Percentiles rank a stretch among this genome's conserved stretches.
Evolutionary conservation across 2,113 vertebrate genomes (phyloP).

Genomic region (Stigmatopora nigra): DNA sequence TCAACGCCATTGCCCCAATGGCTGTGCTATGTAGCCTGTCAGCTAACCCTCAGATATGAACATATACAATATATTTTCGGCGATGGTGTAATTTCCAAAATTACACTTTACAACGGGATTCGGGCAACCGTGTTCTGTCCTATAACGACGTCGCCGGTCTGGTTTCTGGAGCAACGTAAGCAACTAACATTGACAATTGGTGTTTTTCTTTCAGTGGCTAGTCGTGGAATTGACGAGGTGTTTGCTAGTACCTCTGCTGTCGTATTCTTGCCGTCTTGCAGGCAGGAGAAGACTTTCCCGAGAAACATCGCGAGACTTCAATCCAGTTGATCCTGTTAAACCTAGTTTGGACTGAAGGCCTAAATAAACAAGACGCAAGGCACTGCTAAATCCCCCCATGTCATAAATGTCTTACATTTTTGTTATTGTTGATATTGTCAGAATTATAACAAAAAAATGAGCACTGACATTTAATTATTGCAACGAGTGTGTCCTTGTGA

Average conservation of each 20-base stretch:
- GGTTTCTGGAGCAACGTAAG: conserved; percentile 8
- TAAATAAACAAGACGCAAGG: background rate
- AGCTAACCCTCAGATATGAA: conserved; percentile 59
- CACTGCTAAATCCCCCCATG: background rate
- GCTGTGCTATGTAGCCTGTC: conserved; percentile 62
- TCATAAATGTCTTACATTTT: background rate
- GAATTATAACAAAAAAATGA: background rate
- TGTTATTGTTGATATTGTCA: background rate
- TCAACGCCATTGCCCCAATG: conserved; percentile 75
- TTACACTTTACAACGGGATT: conserved; percentile 18
- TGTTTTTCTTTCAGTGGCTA: conserved; percentile 15
- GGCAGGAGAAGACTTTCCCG: conserved; percentile 8
- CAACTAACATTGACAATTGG: conserved; percentile 8
- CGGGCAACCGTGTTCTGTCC: conserved; percentile 11
- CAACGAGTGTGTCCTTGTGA: conserved; percentile 20
- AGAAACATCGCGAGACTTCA: conserved; percentile 60
- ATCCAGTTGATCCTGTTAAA: background rate
- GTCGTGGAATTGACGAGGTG: conserved; percentile 21
- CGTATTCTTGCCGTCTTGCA: conserved; percentile 39
- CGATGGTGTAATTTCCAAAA: conserved; percentile 35
- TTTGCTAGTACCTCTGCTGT: conserved; percentile 42
- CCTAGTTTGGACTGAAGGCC: too few relatives aligned
- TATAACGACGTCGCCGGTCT: conserved; percentile 3
- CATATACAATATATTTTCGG: conserved; percentile 52
- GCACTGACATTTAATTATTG: background rate